Evolutionary conservation across 2,888 invertebrate species (phyloP).

Genomic region (Amphipyra tragopoginis): DNA sequence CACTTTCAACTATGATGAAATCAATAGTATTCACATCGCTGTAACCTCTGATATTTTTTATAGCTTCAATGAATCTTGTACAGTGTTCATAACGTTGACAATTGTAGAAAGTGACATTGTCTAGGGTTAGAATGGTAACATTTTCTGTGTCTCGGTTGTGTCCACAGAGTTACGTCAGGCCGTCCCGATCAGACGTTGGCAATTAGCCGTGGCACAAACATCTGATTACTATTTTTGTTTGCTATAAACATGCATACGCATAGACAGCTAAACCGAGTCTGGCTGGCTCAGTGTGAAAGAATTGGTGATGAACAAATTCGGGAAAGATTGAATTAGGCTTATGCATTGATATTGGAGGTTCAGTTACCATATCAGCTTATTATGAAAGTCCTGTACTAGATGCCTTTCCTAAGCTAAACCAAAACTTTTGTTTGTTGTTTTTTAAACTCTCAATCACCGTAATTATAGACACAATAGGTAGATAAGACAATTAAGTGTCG

Average conservation of each 20-base stretch:
- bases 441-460: too few relatives aligned
- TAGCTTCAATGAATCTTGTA: too few relatives aligned
- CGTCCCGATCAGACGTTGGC: conserved; percentile 66
- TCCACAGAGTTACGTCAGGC: conserved; percentile 54
- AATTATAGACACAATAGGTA: too few relatives aligned
- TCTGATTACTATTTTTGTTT: conserved; percentile 72
- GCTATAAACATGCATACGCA: conserved; percentile 63
- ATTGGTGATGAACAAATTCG: background rate
- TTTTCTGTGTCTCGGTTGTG: conserved; percentile 19
- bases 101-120: conserved; percentile 32
- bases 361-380: too few relatives aligned
- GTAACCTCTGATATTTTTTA: too few relatives aligned
- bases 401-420: too few relatives aligned
- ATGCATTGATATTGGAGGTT: too few relatives aligned
- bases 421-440: too few relatives aligned
- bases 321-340: too few relatives aligned
- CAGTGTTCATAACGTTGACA: background rate
- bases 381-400: too few relatives aligned
- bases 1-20: background rate
- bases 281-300: conserved; percentile 24
- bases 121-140: conserved; percentile 26
- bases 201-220: conserved; percentile 72
- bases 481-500: too few relatives aligned
- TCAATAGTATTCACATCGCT: too few relatives aligned
- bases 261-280: conserved; percentile 41